Conservation (phyloP, 2,113 vertebrate species). For the Halcyon senegalensis region DNA sequence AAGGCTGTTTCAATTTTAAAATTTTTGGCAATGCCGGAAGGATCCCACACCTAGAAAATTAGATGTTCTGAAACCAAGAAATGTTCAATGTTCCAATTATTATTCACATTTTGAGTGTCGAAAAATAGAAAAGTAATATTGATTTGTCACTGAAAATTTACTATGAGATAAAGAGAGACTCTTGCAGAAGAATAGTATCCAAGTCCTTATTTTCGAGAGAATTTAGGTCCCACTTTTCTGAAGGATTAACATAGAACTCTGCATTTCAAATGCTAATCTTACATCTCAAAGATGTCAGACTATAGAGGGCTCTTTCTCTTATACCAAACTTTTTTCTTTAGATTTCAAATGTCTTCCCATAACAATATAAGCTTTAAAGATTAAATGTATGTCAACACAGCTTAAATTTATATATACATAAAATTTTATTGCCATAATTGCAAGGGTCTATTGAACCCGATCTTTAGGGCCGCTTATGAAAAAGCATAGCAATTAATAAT, state of each 20-base stretch:
- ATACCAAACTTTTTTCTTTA: background rate
- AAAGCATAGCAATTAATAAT: slow-evolving; percentile 44
- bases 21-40: background rate
- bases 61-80: background rate
- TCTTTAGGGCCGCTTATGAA: background rate
- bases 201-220: background rate
- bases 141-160: background rate
- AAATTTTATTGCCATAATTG: background rate
- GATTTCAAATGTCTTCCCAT: background rate
- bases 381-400: background rate
- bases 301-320: background rate
- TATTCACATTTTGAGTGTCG: background rate
- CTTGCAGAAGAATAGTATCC: background rate
- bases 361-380: background rate
- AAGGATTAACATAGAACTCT: background rate
- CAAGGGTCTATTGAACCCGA: background rate
- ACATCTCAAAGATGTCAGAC: background rate
- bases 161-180: background rate
- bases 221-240: background rate
- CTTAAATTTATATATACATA: background rate
- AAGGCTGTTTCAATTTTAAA: background rate
- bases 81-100: background rate
- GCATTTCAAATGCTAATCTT: background rate
- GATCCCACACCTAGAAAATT: background rate
- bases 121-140: background rate